Evolutionary conservation across 2,113 vertebrate species (phyloP).

Genomic region (Peromyscus californicus): DNA sequence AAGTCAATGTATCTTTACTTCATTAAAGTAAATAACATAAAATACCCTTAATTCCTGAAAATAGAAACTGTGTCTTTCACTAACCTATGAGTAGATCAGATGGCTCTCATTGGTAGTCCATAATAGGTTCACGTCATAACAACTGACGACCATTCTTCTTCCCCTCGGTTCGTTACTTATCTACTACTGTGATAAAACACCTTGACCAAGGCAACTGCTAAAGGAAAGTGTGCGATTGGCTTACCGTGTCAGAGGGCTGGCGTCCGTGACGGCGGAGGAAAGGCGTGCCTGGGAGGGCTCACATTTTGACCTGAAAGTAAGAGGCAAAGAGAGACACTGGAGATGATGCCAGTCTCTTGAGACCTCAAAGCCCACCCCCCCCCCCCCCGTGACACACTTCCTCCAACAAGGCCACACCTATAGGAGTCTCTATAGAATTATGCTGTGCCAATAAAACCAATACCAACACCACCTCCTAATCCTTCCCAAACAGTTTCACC

Average conservation of each 20-base stretch:
- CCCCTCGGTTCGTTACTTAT: not conserved
- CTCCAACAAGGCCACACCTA: not conserved
- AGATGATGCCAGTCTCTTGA: not conserved
- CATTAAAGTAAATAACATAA: not conserved
- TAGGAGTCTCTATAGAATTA: not conserved
- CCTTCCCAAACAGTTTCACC: not conserved
- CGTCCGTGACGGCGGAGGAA: not conserved
- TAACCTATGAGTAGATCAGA: conserved; percentile 30
- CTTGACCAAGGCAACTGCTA: not conserved
- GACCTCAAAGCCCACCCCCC: not conserved
- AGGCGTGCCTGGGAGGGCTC: not conserved
- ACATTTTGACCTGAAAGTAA: not conserved
- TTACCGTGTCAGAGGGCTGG: not conserved
- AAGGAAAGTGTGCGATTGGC: not conserved
- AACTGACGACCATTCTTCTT: not conserved
- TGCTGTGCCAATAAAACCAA: not conserved
- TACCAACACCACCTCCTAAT: not conserved
- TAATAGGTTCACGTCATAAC: not conserved
- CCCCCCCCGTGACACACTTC: not conserved
- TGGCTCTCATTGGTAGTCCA: not conserved
- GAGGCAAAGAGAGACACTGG: not conserved
- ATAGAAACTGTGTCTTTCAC: not conserved
- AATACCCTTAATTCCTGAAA: not conserved
- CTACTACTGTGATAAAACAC: not conserved
- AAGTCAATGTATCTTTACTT: not conserved